Evolutionary conservation across 2,797 vertebrate genomes (phyloP), one percentile per base, ranked within the genome.

Genomic region (Myiothlypis chrysogaster): DNA sequence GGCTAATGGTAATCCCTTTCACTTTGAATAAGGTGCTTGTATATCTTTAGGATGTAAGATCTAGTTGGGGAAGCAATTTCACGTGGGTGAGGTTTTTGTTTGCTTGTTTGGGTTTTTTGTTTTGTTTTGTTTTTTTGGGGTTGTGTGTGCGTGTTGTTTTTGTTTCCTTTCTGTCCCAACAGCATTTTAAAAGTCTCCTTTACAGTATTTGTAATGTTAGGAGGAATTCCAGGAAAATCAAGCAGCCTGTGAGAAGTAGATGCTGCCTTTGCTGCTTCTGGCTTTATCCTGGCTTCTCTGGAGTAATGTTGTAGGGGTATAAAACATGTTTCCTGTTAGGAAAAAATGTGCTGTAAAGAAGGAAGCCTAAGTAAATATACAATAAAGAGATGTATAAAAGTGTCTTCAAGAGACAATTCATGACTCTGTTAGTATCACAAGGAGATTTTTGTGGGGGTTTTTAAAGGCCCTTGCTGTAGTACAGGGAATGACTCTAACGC

Each of bases 291-390:
- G 63, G 37, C 30, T 90, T 94, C 89, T 87, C 78, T 77, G 47
- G 75, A 72, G 49, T 71, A 70, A 81, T 43, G 43, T 60, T 93
- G 64, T 53, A 87, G 52, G 41, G 28, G 30, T 69, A 90, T 95
- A 92, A 96, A 95, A 82, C 46, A n/a, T 69, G 23, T 79, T 94
- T 95, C 60, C 63, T 2, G 9, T 93, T 94, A 90, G 81, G 53
- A 92, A 72, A 84, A 94, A 92, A 78, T 83, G 63, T 84, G 72
- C 56, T 64, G 41, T 93, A 86, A 87, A 91, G 72, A 55, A 77
- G 61, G 82, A 93, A 90, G 44, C 66, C 83, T 75, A 96, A 94
- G 83, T 97, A 95, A 95, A 97, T 96, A 73, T 37, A 65, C 72
- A 91, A 82, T 88, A 91, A 91, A 90, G 78, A 89, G 76, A 87